Evolutionary conservation across 2,888 invertebrate species (phyloP), one percentile per base, ranked within the genome.

Genomic region (Cataglyphis cursor): DNA sequence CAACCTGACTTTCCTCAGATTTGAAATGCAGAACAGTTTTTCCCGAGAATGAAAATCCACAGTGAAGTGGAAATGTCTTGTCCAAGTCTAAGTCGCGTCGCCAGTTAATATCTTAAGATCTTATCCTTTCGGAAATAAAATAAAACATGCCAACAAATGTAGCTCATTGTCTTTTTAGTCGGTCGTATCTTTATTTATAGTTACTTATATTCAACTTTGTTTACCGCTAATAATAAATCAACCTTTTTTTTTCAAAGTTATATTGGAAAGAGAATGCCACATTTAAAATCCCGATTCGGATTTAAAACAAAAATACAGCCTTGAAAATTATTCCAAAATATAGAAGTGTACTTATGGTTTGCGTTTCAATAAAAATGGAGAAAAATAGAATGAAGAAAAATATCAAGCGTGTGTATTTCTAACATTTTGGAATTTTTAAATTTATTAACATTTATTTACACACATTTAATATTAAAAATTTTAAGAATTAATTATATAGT

Each of bases 1-100:
- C 83, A 88, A 83, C 74, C 88, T 85, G 85, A 87, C 88, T 88
- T 89, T 87, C 84, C 87, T 81, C 81, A 83, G 88, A 89, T 89
- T 89, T 89, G 89, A 89, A 89, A 89, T 89, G 89, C 89, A 89
- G 89, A 89, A 68, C 82, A 89, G 89, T 84, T 85, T 72, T 72
- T 85, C 83, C 68, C 82, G 74, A 61, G 82, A 80, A 81, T 85
- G 82, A 86, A 85, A 87, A 88, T 62, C 87, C 82, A 41, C 72
- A 76, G 66, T 73, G 80, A 68, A 81, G 82, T 87, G 87, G 84
- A 87, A 86, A 83, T 88, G 88, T 88, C 89, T 86, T 86, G 88
- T 86, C 86, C 88, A 70, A 70, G 78, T 80, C 70, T 70, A 70
- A 80, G 70, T 70, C 70, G 78, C 70, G 59, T 35, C 70, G 78